A percentile compares a stretch with the other conserved stretches of the same genome.
phyloP scores from a whole-genome alignment of 2,113 vertebrate genomes.

The Orcinus orca region DNA sequence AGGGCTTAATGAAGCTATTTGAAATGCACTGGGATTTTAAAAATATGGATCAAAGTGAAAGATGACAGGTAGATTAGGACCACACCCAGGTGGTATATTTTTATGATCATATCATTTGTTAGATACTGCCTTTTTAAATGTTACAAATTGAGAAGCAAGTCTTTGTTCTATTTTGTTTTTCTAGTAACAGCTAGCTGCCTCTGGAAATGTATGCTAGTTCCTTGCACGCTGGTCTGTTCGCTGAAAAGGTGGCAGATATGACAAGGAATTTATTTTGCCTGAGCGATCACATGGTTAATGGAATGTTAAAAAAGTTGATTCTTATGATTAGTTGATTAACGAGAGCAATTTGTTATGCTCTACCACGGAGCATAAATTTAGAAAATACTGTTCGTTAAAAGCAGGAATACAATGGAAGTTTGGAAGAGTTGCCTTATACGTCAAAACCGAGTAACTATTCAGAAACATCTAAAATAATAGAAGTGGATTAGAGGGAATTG shows the following conservation, averaged over 20 bases:
- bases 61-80: background rate
- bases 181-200: background rate
- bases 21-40: background rate
- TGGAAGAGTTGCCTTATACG: background rate
- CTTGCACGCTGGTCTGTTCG: background rate
- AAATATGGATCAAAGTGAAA: background rate
- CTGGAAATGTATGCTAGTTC: background rate
- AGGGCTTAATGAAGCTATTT: background rate
- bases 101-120: background rate
- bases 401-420: background rate
- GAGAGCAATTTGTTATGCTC: background rate
- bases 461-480: background rate
- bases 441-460: background rate
- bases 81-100: background rate
- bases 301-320: conserved; percentile 1
- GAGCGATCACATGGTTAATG: background rate
- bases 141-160: background rate
- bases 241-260: background rate
- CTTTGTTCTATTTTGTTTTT: conserved; percentile 9
- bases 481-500: background rate
- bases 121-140: background rate
- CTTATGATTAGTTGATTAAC: conserved; percentile 7
- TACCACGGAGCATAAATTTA: background rate
- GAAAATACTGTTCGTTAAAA: background rate
- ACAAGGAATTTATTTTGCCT: conserved; percentile 44